Conservation (phyloP, 2,113 vertebrate genomes). For the Tupaia tana region DNA sequence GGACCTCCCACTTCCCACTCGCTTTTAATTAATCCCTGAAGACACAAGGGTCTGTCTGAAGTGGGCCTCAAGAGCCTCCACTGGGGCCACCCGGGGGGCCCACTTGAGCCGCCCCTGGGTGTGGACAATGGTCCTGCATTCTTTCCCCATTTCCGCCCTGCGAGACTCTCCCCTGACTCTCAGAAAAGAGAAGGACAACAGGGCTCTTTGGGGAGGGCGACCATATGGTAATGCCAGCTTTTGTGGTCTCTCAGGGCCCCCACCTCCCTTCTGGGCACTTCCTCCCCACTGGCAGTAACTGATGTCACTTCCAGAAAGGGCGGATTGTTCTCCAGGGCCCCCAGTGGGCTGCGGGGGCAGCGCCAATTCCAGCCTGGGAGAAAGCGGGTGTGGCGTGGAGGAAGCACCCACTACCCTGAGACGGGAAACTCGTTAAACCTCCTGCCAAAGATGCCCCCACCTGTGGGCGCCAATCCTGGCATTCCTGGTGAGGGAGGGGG, state of each 20-base stretch:
- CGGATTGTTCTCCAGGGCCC: not conserved
- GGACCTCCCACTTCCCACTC: not conserved
- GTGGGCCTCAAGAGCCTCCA: slow-evolving; percentile 27
- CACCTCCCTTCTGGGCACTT: not conserved
- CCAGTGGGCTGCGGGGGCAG: not conserved
- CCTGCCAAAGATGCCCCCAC: not conserved
- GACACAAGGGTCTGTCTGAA: slow-evolving; percentile 58
- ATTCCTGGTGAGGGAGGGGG: not conserved
- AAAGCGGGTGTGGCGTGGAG: not conserved
- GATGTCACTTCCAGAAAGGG: slow-evolving; percentile 49
- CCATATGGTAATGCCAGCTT: not conserved
- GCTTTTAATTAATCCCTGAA: slow-evolving; percentile 31
- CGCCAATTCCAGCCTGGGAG: not conserved
- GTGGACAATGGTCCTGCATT: not conserved
- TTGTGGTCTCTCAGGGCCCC: not conserved
- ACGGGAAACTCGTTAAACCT: slow-evolving; percentile 65
- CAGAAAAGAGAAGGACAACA: not conserved
- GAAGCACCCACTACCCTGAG: not conserved
- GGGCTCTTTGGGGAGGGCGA: not conserved
- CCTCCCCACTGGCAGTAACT: slow-evolving; percentile 17
- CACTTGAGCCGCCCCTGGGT: not conserved
- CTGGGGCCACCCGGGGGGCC: not conserved
- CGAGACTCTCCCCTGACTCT: not conserved
- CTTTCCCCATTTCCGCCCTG: slow-evolving; percentile 21
- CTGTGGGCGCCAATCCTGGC: not conserved